Conservation (phyloP, 2,797 vertebrate species). For the Halcyon leucocephala region DNA sequence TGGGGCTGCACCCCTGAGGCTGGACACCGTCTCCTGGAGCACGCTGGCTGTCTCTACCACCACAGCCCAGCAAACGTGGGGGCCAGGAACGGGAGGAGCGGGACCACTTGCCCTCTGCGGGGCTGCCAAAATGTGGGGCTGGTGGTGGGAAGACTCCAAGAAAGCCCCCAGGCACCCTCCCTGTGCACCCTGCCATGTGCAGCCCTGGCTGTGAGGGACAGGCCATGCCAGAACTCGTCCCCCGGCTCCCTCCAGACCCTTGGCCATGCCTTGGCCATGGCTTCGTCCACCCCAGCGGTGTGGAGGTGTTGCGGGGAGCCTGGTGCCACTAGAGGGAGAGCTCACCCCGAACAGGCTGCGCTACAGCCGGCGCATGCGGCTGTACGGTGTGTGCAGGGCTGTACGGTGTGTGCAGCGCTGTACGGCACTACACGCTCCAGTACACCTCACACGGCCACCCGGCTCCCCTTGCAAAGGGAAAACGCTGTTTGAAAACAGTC, state of each 20-base stretch:
- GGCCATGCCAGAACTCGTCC: not conserved
- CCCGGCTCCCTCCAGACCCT: not conserved
- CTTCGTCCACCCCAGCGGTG: accelerated
- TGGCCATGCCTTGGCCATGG: accelerated
- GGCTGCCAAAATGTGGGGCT: not conserved
- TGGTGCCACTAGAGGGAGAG: constrained; percentile 67
- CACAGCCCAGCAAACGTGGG: accelerated
- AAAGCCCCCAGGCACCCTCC: not conserved
- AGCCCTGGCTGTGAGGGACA: not conserved
- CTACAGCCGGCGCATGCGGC: not conserved
- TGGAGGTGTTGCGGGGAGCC: not conserved
- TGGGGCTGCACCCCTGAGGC: not conserved
- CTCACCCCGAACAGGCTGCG: not conserved
- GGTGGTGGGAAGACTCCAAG: not conserved
- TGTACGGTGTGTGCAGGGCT: not conserved
- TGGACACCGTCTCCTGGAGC: accelerated
- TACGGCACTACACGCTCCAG: not conserved
- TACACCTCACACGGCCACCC: not conserved
- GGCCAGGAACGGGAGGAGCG: not conserved
- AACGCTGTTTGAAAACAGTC: accelerated
- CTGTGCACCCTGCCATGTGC: accelerated
- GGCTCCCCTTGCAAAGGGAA: accelerated
- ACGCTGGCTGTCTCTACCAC: accelerated
- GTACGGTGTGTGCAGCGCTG: not conserved
- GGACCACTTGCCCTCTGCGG: not conserved